Percentiles rank a stretch among this genome's conserved stretches.
Conservation (phyloP, 2,797 vertebrate species). For the Crenichthys baileyi region DNA sequence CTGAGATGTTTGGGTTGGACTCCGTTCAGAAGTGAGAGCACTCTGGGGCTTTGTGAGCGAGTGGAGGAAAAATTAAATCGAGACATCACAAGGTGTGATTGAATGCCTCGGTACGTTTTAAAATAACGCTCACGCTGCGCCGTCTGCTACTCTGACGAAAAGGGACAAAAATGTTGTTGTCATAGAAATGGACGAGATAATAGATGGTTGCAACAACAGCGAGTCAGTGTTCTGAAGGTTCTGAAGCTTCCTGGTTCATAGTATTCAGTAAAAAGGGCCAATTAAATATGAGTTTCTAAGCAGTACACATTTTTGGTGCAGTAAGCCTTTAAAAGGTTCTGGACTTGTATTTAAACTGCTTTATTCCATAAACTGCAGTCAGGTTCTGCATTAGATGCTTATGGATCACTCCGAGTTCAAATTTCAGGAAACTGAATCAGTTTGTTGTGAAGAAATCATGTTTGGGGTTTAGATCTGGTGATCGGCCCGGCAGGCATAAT, state of each 20-base stretch:
- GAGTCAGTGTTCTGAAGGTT: slow-evolving; percentile 7
- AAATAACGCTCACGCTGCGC: slow-evolving; percentile 1
- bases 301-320: no score
- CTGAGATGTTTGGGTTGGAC: slow-evolving; percentile 21
- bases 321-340: no score
- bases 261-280: neutral
- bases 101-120: slow-evolving; percentile 8
- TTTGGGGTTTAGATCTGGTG: no score
- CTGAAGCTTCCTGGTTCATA: neutral
- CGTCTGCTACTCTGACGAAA: neutral
- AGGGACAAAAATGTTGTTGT: slow-evolving; percentile 23
- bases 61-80: slow-evolving; percentile 16
- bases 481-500: no score
- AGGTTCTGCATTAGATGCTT: no score
- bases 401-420: no score
- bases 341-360: no score
- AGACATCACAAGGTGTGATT: slow-evolving; percentile 16
- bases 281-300: neutral
- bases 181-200: slow-evolving; percentile 41
- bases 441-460: no score
- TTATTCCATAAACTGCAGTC: no score
- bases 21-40: slow-evolving; percentile 18
- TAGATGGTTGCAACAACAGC: slow-evolving; percentile 8
- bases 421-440: no score
- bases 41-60: slow-evolving; percentile 12